Percentiles rank a stretch among this genome's conserved stretches.
phyloP scores from a whole-genome alignment of 1,140 invertebrate genomes.

The Brachionus asplanchnoidis region DNA sequence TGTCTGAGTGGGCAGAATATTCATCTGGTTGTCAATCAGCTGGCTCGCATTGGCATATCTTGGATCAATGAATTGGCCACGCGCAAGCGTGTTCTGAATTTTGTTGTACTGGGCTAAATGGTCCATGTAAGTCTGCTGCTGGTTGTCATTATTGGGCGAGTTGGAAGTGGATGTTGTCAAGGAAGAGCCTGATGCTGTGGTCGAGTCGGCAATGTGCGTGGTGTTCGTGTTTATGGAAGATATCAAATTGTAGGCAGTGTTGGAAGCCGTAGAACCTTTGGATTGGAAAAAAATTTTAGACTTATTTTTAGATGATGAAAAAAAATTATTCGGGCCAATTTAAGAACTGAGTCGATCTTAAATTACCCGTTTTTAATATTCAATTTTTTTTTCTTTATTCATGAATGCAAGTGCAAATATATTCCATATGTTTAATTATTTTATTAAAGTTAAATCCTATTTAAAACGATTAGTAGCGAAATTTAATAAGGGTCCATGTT shows the following conservation, averaged over 20 bases:
- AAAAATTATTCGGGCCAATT: neutral
- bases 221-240: constrained; percentile 35
- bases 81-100: neutral
- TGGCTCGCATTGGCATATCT: neutral
- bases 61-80: neutral
- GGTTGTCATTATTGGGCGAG: neutral
- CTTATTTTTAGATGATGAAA: neutral
- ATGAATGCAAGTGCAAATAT: constrained; percentile 19
- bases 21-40: neutral
- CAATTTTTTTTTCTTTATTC: neutral
- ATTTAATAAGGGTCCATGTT: neutral
- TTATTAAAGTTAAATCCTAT: constrained; percentile 26
- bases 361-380: constrained; percentile 11
- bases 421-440: constrained; percentile 35
- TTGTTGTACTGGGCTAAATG: constrained; percentile 1
- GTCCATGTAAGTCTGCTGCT: neutral
- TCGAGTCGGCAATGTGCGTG: constrained; percentile 8
- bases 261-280: neutral
- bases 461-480: neutral
- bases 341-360: neutral
- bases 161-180: neutral
- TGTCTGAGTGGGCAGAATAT: neutral
- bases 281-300: neutral
- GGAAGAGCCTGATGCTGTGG: constrained; percentile 1
- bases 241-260: constrained; percentile 13